phyloP scores from a whole-genome alignment of 1,140 invertebrate genomes.

The Archegozetes longisetosus region DNA sequence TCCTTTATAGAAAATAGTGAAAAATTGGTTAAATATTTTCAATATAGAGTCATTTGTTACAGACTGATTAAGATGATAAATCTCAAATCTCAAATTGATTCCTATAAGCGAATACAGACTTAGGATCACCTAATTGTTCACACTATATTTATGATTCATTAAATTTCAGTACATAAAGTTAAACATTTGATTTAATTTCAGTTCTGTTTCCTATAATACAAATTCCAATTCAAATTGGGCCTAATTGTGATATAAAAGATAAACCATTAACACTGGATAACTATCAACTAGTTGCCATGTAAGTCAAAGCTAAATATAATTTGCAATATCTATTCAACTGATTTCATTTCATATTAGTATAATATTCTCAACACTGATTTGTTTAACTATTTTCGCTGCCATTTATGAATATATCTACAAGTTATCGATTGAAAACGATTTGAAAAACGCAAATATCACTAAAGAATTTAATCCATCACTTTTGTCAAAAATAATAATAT shows the following conservation, averaged over 20 bases:
- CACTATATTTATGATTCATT: too few relatives aligned
- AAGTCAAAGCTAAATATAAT: background rate
- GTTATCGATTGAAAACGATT: background rate
- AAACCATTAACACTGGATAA: background rate
- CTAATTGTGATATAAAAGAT: background rate
- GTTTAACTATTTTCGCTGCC: conserved; percentile 4
- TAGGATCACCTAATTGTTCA: too few relatives aligned
- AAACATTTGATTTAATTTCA: background rate
- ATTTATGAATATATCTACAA: conserved; percentile 2
- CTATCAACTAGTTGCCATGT: conserved; percentile 6
- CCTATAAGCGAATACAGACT: too few relatives aligned
- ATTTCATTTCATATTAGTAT: background rate
- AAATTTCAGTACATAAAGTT: background rate
- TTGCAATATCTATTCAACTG: background rate
- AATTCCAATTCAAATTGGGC: conserved; percentile 11
- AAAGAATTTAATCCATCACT: background rate
- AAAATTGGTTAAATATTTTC: too few relatives aligned
- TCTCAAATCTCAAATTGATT: too few relatives aligned
- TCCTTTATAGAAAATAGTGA: background rate
- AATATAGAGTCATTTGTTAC: too few relatives aligned
- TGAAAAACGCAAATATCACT: background rate
- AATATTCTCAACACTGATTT: background rate
- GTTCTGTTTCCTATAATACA: conserved; percentile 9
- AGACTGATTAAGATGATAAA: too few relatives aligned
- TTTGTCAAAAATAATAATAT: background rate